Base-by-base conservation (phyloP, 1,140 invertebrate species). In the Drosophila hydei region DNA sequence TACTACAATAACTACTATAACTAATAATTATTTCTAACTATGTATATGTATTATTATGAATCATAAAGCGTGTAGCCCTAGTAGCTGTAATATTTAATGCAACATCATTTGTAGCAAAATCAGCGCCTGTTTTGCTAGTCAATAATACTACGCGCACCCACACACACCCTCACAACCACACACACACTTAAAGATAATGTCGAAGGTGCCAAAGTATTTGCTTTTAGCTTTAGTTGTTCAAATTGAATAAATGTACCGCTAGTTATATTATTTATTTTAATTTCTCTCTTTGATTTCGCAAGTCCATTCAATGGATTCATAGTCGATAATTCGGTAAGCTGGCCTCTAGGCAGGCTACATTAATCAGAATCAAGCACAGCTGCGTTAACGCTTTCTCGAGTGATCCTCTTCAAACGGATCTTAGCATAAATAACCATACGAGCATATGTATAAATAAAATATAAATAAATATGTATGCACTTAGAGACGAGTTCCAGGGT, bases 181-280 rank as follows among this genome's bases (percentile, higher is more conserved):
- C 45, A 54, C 64, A 83, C 55, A 40, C 42, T 55, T 62, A 61
- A 76, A 40, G 65, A 60, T 73, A 65, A 77, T 77, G 68, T 77
- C 59, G 42, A 84, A 83, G 79, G 83, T 88, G 83, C 83, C 83
- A 88, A 88, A 88, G 84, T 83, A 88, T 88, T 83, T 76, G 75
- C 84, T 88, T 83, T 89, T 79, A 88, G 79, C 88, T 87, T 61
- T 73, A 73, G 56, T 69, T 72, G 64, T 83, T 71, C 21, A 73
- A 73, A 70, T 71, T 74, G 38, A 89, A 88, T 88, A 83, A 88
- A 87, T 48, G 25, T 38, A 77, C n/a, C 36, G 33, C 47, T 63
- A 73, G 61, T 70, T 64, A 55, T 59, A 68, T 83, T 76, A 52
- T 68, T 73, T 76, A 68, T 63, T 60, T 69, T 59, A 61, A 68